These are phyloP conservation scores for Falco naumanni DNA, from an alignment of 2,797 vertebrate genomes.

Conservation along the genomic window DNA sequence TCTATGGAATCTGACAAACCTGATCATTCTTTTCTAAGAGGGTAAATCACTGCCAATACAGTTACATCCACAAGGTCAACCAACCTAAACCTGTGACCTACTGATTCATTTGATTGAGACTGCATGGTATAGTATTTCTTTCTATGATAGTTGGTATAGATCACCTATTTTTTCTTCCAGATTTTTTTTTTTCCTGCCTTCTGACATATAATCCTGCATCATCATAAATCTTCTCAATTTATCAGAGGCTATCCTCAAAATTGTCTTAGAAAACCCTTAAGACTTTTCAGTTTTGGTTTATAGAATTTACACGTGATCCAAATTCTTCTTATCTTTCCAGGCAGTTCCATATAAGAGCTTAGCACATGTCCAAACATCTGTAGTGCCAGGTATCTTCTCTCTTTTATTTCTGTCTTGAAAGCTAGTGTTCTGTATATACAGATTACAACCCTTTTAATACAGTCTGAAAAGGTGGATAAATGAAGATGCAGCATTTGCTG, in stretches of 20 bases:
- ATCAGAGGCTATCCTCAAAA: not conserved
- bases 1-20: not conserved
- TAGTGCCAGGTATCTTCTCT: not conserved
- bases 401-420: not conserved
- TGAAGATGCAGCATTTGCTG: not conserved
- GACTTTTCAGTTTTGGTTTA: not conserved
- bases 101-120: not conserved
- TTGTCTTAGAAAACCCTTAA: not conserved
- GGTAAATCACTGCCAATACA: not conserved
- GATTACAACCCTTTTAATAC: not conserved
- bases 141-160: not conserved
- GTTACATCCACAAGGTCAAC: not conserved
- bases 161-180: not conserved
- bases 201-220: not conserved
- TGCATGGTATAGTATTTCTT: not conserved
- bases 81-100: not conserved
- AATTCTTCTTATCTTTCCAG: slow-evolving; percentile 10
- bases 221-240: not conserved
- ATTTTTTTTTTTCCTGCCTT: not conserved
- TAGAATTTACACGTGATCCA: not conserved
- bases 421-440: not conserved
- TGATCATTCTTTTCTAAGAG: not conserved
- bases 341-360: not conserved
- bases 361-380: not conserved
- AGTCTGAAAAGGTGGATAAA: not conserved